Evolutionary conservation across 2,888 invertebrate genomes (phyloP), one percentile per base, ranked within the genome.

Genomic region (Netelia fuscicornis): DNA sequence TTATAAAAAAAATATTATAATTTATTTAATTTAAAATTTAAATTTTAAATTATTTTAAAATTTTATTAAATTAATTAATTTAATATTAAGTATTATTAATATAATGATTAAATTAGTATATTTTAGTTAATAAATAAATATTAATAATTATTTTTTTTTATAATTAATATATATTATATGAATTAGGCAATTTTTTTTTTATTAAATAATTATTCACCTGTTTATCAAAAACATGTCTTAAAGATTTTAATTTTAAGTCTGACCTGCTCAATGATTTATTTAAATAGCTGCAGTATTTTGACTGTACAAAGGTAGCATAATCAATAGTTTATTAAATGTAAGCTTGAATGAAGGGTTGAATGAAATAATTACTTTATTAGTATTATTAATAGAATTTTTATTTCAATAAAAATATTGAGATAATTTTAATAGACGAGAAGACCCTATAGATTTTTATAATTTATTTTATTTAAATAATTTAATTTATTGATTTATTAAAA

Each of bases 231-330:
- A 96, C 96, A 96, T 96, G 95, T 95, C 95, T 95, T 96, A 95
- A 95, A 94, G 95, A 89, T 87, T 89, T 94, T 94, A 94, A 95
- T 96, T 94, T 95, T 95, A 96, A 94, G 95, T 96, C 94, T 94
- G 94, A 94, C 95, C 96, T 97, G 96, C 96, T 95, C 96, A 95
- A 95, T 97, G 97, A 96, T 80, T 86, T 88, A 87, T 91, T 96
- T 96, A 94, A 97, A 97, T 96, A 95, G 96, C 96, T 95, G 96
- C 96, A 95, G 96, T 96, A 96, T 95, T 92, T 95, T 96, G 95
- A 96, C 96, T 95, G 96, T 96, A 95, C 96, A 95, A 96, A 96
- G 96, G 96, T 96, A 97, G 96, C 96, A 96, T 96, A 96, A 96
- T 96, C 94, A 96, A 94, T 97, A 95, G 96, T 96, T 95, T 96